Evolutionary conservation across 2,113 vertebrate genomes (phyloP).

Genomic region (Sterrhoptilus dennistouni): DNA sequence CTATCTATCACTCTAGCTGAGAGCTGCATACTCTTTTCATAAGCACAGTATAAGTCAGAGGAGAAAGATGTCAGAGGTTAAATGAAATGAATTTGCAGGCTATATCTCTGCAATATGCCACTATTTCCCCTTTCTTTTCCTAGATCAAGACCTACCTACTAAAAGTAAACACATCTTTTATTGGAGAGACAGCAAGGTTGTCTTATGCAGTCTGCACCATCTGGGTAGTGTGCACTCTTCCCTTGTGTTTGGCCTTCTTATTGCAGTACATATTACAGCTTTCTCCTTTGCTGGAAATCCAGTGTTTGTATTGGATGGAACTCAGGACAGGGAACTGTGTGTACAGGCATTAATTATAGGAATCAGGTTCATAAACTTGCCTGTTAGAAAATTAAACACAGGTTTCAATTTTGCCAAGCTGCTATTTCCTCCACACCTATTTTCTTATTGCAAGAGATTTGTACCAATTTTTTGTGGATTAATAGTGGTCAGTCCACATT

Average conservation of each 20-base stretch:
- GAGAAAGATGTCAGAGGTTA: neutral
- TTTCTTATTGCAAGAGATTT: slow-evolving; percentile 24
- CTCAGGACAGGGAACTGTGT: neutral
- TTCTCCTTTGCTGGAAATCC: neutral
- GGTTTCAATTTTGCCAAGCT: slow-evolving; percentile 31
- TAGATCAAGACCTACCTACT: neutral
- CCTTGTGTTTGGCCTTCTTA: neutral
- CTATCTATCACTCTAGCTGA: neutral
- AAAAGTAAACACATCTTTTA: neutral
- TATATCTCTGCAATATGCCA: neutral
- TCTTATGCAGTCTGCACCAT: neutral
- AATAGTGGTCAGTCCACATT: neutral
- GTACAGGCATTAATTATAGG: slow-evolving; percentile 18
- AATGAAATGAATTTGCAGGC: neutral
- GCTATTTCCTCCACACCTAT: slow-evolving; percentile 25
- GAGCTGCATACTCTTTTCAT: neutral
- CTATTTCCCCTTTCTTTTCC: neutral
- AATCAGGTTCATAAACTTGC: slow-evolving; percentile 4
- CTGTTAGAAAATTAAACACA: slow-evolving; percentile 40
- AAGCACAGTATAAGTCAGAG: neutral
- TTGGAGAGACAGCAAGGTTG: neutral
- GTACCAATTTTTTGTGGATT: slow-evolving; percentile 12
- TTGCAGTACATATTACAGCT: neutral
- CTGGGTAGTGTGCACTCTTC: neutral
- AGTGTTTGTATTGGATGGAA: slow-evolving; percentile 4